Percentiles rank a stretch among this genome's conserved stretches.
Evolutionary conservation across 2,797 vertebrate genomes (phyloP).

Genomic region (Schizopygopsis pylzovi): DNA sequence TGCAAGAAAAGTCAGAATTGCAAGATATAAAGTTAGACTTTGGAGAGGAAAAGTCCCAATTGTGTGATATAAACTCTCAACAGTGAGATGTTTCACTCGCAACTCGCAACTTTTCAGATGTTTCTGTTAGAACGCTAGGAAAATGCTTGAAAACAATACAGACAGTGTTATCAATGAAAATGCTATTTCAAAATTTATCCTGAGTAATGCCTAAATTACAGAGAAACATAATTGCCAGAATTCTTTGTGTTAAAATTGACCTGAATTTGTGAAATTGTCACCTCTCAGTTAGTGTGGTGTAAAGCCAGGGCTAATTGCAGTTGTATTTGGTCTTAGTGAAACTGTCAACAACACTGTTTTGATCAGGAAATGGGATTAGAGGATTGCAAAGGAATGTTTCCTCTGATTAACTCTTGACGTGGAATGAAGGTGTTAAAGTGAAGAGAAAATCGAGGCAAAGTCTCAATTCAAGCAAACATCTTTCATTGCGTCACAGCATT

Average conservation of each 20-base stretch:
- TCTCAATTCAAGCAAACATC: slow-evolving; percentile 1
- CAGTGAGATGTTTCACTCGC: no score
- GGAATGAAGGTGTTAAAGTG: slow-evolving; percentile 46
- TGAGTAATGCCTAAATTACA: neutral
- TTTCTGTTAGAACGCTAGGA: neutral
- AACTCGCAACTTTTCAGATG: no score
- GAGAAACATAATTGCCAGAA: neutral
- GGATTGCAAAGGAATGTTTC: slow-evolving; percentile 79
- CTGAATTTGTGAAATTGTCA: slow-evolving; percentile 59
- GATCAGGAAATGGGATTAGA: slow-evolving; percentile 80
- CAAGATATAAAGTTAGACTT: no score
- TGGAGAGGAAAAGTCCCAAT: no score
- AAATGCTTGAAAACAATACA: neutral
- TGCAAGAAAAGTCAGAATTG: no score
- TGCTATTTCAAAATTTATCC: neutral
- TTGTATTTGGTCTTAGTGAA: slow-evolving; percentile 65
- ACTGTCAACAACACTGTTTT: slow-evolving; percentile 79
- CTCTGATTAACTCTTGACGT: slow-evolving; percentile 65
- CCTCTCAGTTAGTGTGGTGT: slow-evolving; percentile 53
- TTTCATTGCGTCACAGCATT: slow-evolving; percentile 15
- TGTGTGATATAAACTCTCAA: no score
- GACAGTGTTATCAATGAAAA: neutral
- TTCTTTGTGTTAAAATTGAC: neutral
- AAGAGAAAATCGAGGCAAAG: neutral
- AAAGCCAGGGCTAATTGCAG: slow-evolving; percentile 56